Evolutionary conservation across 2,113 vertebrate species (phyloP).

Genomic region (Caranx ignobilis): DNA sequence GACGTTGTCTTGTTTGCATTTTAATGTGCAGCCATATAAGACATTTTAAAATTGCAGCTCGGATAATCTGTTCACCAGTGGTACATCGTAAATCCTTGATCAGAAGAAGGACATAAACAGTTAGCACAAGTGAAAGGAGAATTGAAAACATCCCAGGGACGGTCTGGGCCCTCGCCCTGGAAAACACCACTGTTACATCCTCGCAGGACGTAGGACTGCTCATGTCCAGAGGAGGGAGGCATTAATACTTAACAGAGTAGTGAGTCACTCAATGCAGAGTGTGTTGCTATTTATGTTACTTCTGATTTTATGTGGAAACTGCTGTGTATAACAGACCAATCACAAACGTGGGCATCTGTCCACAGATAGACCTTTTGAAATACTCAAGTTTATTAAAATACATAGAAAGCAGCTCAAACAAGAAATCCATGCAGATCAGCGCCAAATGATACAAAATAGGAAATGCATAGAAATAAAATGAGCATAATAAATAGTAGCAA

Average conservation of each 20-base stretch:
- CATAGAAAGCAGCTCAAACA: not conserved
- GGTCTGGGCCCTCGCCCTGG: not conserved
- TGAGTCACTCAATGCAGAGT: not conserved
- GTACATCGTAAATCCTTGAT: not conserved
- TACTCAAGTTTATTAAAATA: not conserved
- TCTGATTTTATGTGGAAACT: not conserved
- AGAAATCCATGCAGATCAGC: too few relatives aligned
- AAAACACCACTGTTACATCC: not conserved
- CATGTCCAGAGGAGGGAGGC: conserved; percentile 7
- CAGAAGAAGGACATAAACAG: not conserved
- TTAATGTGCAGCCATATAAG: not conserved
- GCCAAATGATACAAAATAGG: too few relatives aligned
- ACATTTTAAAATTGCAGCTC: not conserved
- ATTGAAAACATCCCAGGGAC: not conserved
- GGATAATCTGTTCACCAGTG: not conserved
- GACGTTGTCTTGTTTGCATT: not conserved
- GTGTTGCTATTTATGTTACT: not conserved
- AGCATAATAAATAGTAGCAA: not conserved
- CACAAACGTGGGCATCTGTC: not conserved
- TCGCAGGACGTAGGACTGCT: not conserved
- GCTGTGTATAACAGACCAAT: too few relatives aligned
- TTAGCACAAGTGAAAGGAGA: not conserved
- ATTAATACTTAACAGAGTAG: not conserved
- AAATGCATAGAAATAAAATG: not conserved
- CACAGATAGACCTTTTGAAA: not conserved